Evolutionary conservation across 53 echinoderm and acorn worm species (phyloP), one percentile per base, ranked within the genome.

Genomic region (Paelopatides confundens): DNA sequence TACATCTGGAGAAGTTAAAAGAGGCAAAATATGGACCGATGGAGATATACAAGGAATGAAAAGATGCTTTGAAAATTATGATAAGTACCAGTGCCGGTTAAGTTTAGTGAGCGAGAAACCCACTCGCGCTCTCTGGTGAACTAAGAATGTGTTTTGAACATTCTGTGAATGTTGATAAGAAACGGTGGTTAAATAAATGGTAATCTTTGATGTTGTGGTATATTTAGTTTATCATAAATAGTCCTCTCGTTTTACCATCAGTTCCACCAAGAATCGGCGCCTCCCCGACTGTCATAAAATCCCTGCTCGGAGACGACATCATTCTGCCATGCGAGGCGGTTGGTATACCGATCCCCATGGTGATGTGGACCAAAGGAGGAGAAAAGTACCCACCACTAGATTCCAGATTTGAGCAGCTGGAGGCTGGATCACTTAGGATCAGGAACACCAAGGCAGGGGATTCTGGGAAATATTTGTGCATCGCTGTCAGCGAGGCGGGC

Each of bases 251-350:
- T 31, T 54, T 1, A 13, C 77, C 34, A 40, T 10, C 77, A 98
- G 98, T 98, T n/a, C 85, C 98, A 7, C 98, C 98, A 36, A 28
- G 82, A 29, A 98, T 98, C 58, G 92, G 88, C 10, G 50, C 32
- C 6, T 92, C 95, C 4, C 94, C 91, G 7, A 49, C 82, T 21
- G 29, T 76, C 46, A 76, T 98, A 40, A 90, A 83, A 38, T 90
- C 92, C 35, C 82, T 91, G 62, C 40, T 91, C 14, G 94, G 94
- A 39, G 84, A 93, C 15, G 86, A 92, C 65, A 74, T 90, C 34
- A 91, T 90, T 34, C 87, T 96, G 8, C 93, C 96, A 18, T 96
- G 96, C 49, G 96, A 96, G 66, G 90, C 96, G 18, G 49, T 96
- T 9, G 96, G 96, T 13, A 87, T 94, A 26, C 96, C 96, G 2